A percentile compares a stretch with the other conserved stretches of the same genome.
phyloP scores from a whole-genome alignment of 2,797 vertebrate species.

The Nyctalus aviator region DNA sequence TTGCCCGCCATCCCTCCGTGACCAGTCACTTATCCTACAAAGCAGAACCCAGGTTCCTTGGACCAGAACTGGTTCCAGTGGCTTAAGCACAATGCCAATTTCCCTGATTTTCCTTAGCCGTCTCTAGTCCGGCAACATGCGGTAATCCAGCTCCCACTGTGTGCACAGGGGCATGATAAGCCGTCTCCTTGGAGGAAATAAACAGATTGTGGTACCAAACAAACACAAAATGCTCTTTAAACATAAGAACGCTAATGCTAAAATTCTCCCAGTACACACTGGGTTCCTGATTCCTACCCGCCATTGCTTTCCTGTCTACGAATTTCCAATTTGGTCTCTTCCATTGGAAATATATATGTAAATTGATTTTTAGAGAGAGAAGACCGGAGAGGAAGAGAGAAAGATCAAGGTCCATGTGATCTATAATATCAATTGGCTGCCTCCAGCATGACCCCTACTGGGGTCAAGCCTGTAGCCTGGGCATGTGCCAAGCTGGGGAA shows the following conservation, averaged over 20 bases:
- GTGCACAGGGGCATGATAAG: background rate
- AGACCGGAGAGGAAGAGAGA: background rate
- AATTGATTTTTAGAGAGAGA: background rate
- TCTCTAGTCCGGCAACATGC: background rate
- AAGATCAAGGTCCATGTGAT: background rate
- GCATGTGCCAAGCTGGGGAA: background rate
- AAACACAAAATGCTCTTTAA: background rate
- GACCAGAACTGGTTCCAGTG: background rate
- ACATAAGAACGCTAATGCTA: background rate
- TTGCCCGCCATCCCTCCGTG: accelerated
- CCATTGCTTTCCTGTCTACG: background rate
- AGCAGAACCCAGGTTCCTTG: background rate
- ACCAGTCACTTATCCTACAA: background rate
- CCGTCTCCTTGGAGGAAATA: background rate
- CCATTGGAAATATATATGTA: background rate
- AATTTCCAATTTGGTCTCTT: background rate
- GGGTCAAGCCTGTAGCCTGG: background rate
- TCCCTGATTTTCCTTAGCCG: background rate
- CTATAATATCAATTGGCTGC: background rate
- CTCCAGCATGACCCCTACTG: accelerated
- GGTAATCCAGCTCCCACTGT: background rate
- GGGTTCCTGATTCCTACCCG: too few species aligned
- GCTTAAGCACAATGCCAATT: background rate
- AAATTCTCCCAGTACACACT: background rate
- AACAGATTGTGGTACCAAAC: background rate